Conservation (phyloP, 2,797 vertebrate genomes). For the Clamator glandarius region DNA sequence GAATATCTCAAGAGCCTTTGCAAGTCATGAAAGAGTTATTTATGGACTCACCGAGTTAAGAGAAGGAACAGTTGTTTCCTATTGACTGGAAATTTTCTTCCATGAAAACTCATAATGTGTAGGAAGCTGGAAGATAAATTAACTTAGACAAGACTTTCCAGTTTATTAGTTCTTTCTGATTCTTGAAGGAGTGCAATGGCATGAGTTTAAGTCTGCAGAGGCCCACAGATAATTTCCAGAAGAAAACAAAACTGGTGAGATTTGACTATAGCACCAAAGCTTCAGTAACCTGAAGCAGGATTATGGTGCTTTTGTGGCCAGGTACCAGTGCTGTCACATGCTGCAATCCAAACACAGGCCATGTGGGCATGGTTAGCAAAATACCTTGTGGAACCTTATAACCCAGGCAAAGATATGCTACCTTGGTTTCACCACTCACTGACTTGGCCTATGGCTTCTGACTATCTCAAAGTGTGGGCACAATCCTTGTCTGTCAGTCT, state of each 20-base stretch:
- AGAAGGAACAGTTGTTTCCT: neutral
- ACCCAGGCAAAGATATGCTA: neutral
- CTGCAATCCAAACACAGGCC: neutral
- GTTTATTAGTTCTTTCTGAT: neutral
- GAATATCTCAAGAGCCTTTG: neutral
- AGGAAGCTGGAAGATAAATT: constrained; percentile 2
- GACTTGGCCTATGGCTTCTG: neutral
- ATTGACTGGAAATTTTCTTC: neutral
- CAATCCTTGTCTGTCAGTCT: neutral
- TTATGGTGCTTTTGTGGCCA: neutral
- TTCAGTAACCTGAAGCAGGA: neutral
- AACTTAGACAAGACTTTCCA: neutral
- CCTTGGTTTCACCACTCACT: neutral
- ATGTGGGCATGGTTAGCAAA: neutral
- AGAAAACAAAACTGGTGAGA: neutral
- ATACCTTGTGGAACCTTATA: neutral
- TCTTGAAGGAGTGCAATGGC: neutral
- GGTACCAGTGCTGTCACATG: neutral
- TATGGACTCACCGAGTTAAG: neutral
- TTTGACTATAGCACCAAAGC: neutral
- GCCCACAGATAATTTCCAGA: neutral
- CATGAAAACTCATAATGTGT: neutral
- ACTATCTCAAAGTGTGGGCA: neutral
- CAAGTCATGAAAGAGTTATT: neutral
- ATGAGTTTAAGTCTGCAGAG: neutral